Percentiles rank a stretch among this genome's conserved stretches.
These are phyloP conservation scores for Mactra quadrangularis DNA, from an alignment of 1,140 invertebrate species.

Conservation along the genomic window DNA sequence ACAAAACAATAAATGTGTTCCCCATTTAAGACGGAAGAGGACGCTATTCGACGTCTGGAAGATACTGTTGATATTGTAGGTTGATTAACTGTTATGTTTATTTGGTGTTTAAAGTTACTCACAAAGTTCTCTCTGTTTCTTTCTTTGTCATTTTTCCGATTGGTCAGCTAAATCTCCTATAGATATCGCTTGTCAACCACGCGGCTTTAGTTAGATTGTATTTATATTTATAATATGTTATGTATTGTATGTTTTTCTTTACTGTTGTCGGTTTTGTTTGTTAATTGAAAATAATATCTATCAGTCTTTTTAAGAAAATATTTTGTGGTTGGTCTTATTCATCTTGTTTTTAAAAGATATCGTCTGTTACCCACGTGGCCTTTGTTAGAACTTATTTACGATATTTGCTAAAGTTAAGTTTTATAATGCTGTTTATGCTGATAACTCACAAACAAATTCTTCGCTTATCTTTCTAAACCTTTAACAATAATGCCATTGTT, in stretches of 20 bases:
- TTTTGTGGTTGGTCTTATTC: not conserved
- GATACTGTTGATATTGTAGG: constrained; percentile 49
- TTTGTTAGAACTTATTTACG: not conserved
- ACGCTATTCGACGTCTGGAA: constrained; percentile 40
- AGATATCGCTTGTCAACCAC: no score
- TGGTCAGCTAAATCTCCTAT: not conserved
- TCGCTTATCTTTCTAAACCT: not conserved
- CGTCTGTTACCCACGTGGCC: not conserved
- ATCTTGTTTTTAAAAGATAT: not conserved
- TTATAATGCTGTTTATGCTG: not conserved
- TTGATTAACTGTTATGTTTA: not conserved
- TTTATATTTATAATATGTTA: not conserved
- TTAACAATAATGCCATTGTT: not conserved
- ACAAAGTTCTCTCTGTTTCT: not conserved
- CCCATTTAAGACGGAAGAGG: constrained; percentile 21
- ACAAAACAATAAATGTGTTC: no score
- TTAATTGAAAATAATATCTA: no score
- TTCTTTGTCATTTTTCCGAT: not conserved
- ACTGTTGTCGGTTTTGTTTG: not conserved
- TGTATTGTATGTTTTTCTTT: not conserved
- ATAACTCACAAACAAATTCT: no score
- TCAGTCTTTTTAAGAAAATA: no score
- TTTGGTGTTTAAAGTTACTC: not conserved
- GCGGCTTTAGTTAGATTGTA: no score
- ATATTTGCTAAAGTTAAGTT: not conserved